A percentile compares a stretch with the other conserved stretches of the same genome.
These are phyloP conservation scores for Oeneis ivallda DNA, from an alignment of 2,888 invertebrate genomes.

Conservation along the genomic window DNA sequence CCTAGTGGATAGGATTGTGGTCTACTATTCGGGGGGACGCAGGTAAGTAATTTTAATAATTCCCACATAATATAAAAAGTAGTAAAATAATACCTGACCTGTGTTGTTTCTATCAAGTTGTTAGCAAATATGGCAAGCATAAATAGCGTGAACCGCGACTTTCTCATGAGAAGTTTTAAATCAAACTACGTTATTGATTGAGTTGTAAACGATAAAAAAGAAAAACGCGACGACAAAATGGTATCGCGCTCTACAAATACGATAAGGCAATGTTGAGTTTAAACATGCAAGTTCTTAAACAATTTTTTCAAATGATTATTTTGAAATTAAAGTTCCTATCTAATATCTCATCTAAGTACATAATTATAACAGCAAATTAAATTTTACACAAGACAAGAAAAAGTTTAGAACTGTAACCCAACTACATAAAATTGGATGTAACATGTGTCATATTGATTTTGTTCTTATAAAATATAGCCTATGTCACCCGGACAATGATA, in stretches of 20 bases:
- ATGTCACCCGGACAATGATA: too few species aligned
- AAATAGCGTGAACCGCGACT: slow-evolving; percentile 11
- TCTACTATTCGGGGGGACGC: too few species aligned
- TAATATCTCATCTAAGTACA: too few species aligned
- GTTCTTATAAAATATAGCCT: too few species aligned
- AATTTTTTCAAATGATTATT: too few species aligned
- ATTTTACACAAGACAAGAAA: too few species aligned
- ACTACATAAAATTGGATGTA: too few species aligned
- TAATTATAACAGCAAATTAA: too few species aligned
- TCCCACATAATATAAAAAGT: not conserved
- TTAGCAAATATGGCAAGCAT: slow-evolving; percentile 8
- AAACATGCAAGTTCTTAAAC: not conserved
- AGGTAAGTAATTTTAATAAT: not conserved
- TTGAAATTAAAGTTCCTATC: too few species aligned
- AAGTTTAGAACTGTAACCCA: too few species aligned
- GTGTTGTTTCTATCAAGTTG: slow-evolving; percentile 3
- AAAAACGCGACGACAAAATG: slow-evolving; percentile 12
- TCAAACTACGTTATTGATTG: slow-evolving; percentile 3
- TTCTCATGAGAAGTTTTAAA: slow-evolving; percentile 10
- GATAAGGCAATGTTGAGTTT: not conserved
- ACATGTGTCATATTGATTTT: too few species aligned
- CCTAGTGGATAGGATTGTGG: too few species aligned
- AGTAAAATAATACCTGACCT: slow-evolving; percentile 6
- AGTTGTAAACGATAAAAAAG: slow-evolving; percentile 15
- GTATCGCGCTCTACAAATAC: slow-evolving; percentile 14